Base-by-base conservation (phyloP, 2,113 vertebrate species). In the Saimiri boliviensis region DNA sequence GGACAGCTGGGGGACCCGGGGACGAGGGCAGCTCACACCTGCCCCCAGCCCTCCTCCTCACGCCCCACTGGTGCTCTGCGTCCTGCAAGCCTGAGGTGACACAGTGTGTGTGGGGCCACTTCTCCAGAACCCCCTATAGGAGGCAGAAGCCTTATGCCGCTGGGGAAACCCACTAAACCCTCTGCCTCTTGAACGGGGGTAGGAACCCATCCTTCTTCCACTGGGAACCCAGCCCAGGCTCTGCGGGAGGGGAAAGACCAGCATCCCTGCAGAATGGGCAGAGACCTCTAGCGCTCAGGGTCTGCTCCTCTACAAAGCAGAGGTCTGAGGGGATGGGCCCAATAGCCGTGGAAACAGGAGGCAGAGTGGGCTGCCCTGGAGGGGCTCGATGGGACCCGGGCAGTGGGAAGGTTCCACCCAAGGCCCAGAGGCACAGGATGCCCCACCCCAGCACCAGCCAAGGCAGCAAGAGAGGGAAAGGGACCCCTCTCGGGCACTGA, bases 11-110 rank as follows among this genome's bases (percentile, higher is more conserved):
- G 42, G 37, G 47, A 32, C 60, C 23, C 27, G 14, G n/a, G 13
- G 1, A 5, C 2, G 4, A 30, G 25, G 80, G 8, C 30, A 1
- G n/a, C 40, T 60, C 81, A 20, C 25, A 11, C 23, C 37, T 42
- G 21, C n/a, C 40, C 80, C 23, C 4, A 4, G 12, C 17, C 16
- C 58, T 35, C 20, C 56, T 52, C 37, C 45, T 9, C 5, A 6
- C 0, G 9, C 19, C n/a, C 27, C 35, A 13, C n/a, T 20, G 25
- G 35, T 5, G 19, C 32, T 23, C 49, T 12, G 21, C 23, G 8
- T 45, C 74, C 14, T 47, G 74, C 42, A 47, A 17, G 10, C 42
- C 30, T 8, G 8, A 10, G 27, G 42, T 77, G 74, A 32, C 27
- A 9, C 10, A 2, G 42, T 32, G 40, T 76, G 42, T 19, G 74